phyloP scores from a whole-genome alignment of 1,140 invertebrate genomes.

The Galleria mellonella region DNA sequence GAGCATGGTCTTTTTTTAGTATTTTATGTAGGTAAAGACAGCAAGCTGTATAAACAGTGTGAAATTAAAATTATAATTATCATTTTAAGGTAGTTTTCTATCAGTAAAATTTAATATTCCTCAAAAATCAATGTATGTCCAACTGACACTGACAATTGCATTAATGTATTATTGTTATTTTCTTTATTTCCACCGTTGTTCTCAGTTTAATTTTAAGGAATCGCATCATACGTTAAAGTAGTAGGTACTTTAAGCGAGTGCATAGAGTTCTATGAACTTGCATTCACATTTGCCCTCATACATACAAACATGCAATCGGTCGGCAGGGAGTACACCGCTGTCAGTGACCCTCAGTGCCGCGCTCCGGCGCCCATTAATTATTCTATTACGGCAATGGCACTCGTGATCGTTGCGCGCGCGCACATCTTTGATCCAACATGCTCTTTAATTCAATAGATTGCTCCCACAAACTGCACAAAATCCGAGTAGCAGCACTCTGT shows the following conservation, averaged over 20 bases:
- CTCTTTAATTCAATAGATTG: constrained; percentile 26
- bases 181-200: background rate
- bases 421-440: constrained; percentile 35
- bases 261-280: constrained; percentile 20
- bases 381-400: constrained; percentile 51
- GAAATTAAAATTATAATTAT: background rate
- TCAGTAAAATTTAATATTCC: background rate
- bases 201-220: background rate
- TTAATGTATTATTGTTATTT: too few species aligned
- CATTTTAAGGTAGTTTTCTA: background rate
- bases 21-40: too few species aligned
- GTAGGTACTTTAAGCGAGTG: background rate
- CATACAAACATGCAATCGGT: constrained; percentile 1
- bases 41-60: too few species aligned
- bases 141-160: too few species aligned
- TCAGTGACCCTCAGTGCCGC: constrained; percentile 35
- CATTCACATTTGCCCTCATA: constrained; percentile 13
- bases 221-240: background rate
- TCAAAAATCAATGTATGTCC: background rate
- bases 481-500: background rate
- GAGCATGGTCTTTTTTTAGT: background rate
- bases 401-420: constrained; percentile 35
- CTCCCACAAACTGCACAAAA: constrained; percentile 14
- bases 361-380: constrained; percentile 51
- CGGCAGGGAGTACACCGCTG: constrained; percentile 15